Percentiles rank a stretch among this genome's conserved stretches.
phyloP scores from a whole-genome alignment of 2,888 invertebrate species.

The Nemotelus nigrinus region DNA sequence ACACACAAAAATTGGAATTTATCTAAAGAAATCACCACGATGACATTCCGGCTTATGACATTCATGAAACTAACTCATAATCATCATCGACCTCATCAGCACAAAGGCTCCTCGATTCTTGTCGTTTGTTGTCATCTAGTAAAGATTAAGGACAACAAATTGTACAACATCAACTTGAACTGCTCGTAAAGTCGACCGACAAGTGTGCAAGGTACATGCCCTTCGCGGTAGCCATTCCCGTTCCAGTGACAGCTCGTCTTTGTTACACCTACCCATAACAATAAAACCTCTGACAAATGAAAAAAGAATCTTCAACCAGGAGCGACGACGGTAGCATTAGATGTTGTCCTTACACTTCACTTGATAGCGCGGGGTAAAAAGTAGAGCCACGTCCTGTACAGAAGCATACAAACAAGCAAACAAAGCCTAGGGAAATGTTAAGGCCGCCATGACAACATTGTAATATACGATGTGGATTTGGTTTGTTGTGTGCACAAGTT shows the following conservation, averaged over 20 bases:
- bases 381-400: not conserved
- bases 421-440: slow-evolving; percentile 41
- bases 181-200: slow-evolving; percentile 41
- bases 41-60: not conserved
- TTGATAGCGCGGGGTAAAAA: not conserved
- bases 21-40: no score
- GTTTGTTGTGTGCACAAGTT: slow-evolving; percentile 27
- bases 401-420: slow-evolving; percentile 17
- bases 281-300: slow-evolving; percentile 40
- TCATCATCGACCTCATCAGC: slow-evolving; percentile 39
- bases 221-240: not conserved
- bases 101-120: not conserved
- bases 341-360: not conserved
- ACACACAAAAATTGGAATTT: no score
- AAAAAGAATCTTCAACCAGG: slow-evolving; percentile 30
- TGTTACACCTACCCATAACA: slow-evolving; percentile 21
- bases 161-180: slow-evolving; percentile 43
- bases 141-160: slow-evolving; percentile 46
- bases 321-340: not conserved
- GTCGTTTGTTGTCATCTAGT: slow-evolving; percentile 43
- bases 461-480: slow-evolving; percentile 37
- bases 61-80: slow-evolving; percentile 43
- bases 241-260: slow-evolving; percentile 15
- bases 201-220: not conserved
- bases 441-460: slow-evolving; percentile 40